Conservation (phyloP, 2,888 invertebrate genomes). For the Ochropacha duplaris region DNA sequence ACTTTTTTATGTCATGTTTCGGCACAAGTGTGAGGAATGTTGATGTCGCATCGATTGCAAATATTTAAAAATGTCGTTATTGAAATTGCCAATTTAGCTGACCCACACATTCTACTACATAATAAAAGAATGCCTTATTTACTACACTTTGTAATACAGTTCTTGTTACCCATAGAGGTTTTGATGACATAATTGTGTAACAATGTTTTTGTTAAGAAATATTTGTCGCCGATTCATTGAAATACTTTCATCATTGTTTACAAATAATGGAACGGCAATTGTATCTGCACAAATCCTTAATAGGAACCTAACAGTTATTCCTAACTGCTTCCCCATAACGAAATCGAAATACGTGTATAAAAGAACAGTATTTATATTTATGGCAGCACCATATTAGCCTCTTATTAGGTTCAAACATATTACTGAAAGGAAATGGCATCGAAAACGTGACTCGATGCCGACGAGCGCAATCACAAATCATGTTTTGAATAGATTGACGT, state of each 20-base stretch:
- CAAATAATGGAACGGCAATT: slow-evolving; percentile 42
- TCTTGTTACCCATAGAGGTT: slow-evolving; percentile 25
- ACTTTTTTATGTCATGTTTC: not conserved
- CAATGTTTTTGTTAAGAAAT: slow-evolving; percentile 34
- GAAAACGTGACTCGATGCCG: slow-evolving; percentile 61
- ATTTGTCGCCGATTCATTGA: slow-evolving; percentile 2
- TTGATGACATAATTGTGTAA: slow-evolving; percentile 34
- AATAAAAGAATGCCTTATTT: slow-evolving; percentile 20
- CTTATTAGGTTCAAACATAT: slow-evolving; percentile 54
- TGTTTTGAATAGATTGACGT: slow-evolving; percentile 27
- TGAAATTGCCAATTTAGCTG: slow-evolving; percentile 20
- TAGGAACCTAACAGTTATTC: slow-evolving; percentile 63
- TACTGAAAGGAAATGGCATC: slow-evolving; percentile 67
- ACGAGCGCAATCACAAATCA: slow-evolving; percentile 19
- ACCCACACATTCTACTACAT: slow-evolving; percentile 20
- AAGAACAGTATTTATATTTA: slow-evolving; percentile 51
- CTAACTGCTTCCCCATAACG: slow-evolving; percentile 49
- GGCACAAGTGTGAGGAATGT: not conserved
- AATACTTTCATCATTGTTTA: slow-evolving; percentile 51
- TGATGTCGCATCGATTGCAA: not conserved
- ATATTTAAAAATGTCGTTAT: not conserved
- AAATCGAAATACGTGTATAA: slow-evolving; percentile 57
- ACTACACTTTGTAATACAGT: slow-evolving; percentile 17
- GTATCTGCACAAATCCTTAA: slow-evolving; percentile 25
- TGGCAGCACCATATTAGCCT: slow-evolving; percentile 54